Percentiles rank a stretch among this genome's conserved stretches.
These are phyloP conservation scores for Rhyacophila evoluta DNA, from an alignment of 2,888 invertebrate species.

Conservation along the genomic window DNA sequence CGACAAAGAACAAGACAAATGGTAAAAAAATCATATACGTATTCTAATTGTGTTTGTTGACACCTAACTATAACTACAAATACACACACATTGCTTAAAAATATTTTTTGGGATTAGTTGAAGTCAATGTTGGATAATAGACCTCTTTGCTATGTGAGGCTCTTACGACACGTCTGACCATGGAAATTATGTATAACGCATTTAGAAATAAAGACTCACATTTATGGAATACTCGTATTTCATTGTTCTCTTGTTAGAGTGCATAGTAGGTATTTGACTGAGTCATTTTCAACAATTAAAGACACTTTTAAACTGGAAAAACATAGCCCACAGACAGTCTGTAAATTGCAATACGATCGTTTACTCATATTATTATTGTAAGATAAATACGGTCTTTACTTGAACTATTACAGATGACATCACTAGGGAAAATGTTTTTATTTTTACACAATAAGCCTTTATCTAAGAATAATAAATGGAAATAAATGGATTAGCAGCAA, in stretches of 20 bases:
- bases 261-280: not conserved
- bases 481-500: too few relatives aligned
- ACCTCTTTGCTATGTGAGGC: not conserved
- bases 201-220: not conserved
- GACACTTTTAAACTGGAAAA: not conserved
- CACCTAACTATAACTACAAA: not conserved
- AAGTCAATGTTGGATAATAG: not conserved
- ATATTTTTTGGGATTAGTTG: not conserved
- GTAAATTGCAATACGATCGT: slow-evolving; percentile 11
- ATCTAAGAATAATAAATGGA: too few relatives aligned
- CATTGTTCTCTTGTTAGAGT: slow-evolving; percentile 1
- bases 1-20: not conserved
- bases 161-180: not conserved
- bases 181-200: slow-evolving; percentile 22
- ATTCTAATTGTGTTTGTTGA: not conserved
- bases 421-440: not conserved
- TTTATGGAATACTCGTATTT: not conserved
- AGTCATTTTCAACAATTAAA: slow-evolving; percentile 18
- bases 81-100: not conserved
- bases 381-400: not conserved
- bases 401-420: not conserved
- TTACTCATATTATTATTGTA: not conserved
- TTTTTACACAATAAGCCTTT: too few relatives aligned
- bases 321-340: not conserved
- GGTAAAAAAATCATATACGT: not conserved